Base-by-base conservation (phyloP, 2,888 invertebrate species). In the Leptopterna dolabrata region DNA sequence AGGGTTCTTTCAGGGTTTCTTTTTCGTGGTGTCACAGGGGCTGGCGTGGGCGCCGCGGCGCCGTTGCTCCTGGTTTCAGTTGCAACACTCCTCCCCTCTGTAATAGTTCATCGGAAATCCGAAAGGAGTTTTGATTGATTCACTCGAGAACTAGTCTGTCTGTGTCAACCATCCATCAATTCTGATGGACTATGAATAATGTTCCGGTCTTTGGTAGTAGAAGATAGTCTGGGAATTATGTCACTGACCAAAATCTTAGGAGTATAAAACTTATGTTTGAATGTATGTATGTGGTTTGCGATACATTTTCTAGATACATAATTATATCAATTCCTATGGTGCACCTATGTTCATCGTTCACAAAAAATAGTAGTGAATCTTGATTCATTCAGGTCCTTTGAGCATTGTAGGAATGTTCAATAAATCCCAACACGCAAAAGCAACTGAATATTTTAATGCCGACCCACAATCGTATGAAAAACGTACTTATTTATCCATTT, bases 61-160 rank as follows among this genome's bases (percentile, higher is more conserved):
- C 63, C 63, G 63, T 13, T 63, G 63, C 63, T 63, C 63, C 63
- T 63, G 63, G 24, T 24, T 36, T 24, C 24, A 63, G 63, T 63
- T 63, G 63, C 63, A 63, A 63, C 63, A 63, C 63, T 9, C 14
- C 16, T n/a, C 51, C 51, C 9, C 24, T 63, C 24, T 19, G 7
- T 55, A 63, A 63, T 63, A 27, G 63, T 7, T 63, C 55, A 55
- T 19, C 3, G 55, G n/a, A 19, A 16, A 55, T 55, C 24, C 63
- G 19, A 24, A 63, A 11, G 19, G 1, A 63, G 63, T 63, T 63
- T 63, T 63, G 63, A 63, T 63, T 63, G 63, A 63, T 63, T 63
- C 63, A 63, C 63, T 63, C 63, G 63, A 63, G 63, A 63, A 63
- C 63, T 63, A 63, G 63, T 63, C 63, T 24, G 24, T 63, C 63